phyloP scores from a whole-genome alignment of 1,140 invertebrate genomes.

The Thaumetopoea pityocampa region DNA sequence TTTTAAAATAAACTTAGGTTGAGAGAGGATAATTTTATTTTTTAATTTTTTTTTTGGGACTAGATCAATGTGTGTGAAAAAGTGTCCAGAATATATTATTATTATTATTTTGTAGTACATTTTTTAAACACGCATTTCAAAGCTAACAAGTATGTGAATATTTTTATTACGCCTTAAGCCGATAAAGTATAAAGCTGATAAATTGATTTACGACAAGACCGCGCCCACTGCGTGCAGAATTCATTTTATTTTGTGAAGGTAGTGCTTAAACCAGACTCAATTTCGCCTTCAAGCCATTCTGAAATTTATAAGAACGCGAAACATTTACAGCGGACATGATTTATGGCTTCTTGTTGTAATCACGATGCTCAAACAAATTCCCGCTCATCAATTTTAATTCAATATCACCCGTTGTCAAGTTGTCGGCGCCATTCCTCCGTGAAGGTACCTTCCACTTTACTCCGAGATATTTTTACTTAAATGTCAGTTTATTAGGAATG shows the following conservation, averaged over 20 bases:
- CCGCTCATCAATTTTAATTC: slow-evolving; percentile 21
- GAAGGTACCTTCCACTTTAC: no score
- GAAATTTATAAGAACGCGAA: slow-evolving; percentile 10
- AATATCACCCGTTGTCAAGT: slow-evolving; percentile 16
- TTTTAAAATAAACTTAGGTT: no score
- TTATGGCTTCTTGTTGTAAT: slow-evolving; percentile 14
- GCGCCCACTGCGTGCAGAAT: background rate
- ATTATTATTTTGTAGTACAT: no score
- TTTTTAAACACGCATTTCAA: no score
- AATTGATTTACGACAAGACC: background rate
- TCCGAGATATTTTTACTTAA: no score
- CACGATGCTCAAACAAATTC: slow-evolving; percentile 19
- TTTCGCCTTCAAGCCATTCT: slow-evolving; percentile 4
- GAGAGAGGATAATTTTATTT: no score
- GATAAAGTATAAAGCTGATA: background rate
- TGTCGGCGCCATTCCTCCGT: slow-evolving; percentile 7
- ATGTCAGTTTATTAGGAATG: no score
- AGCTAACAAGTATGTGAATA: no score
- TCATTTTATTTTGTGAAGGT: slow-evolving; percentile 2
- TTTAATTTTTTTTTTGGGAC: no score
- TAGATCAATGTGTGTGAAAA: no score
- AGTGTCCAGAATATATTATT: no score
- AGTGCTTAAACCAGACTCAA: background rate
- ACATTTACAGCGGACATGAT: slow-evolving; percentile 17
- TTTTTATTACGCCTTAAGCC: no score